Evolutionary conservation across 2,797 vertebrate genomes (phyloP).

Genomic region (Chiropotes sagulatus): DNA sequence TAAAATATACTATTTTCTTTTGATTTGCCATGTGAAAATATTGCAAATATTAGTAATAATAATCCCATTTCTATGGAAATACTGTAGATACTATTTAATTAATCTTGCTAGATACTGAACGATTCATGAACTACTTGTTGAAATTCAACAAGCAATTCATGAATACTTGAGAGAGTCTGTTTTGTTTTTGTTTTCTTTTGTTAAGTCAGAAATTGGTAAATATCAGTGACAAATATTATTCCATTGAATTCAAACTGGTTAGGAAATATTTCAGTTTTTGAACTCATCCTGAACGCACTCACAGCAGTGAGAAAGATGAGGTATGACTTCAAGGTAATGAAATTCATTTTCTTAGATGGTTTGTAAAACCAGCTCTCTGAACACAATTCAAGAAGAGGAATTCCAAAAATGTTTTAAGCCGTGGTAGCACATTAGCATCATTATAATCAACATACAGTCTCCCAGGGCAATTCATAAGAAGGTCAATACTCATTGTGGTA

Average conservation of each 20-base stretch:
- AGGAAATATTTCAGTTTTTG: constrained; percentile 12
- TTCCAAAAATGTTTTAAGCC: background rate
- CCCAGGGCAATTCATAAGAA: background rate
- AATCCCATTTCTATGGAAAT: constrained; percentile 84
- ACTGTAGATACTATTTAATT: constrained; percentile 81
- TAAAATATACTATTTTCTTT: constrained; percentile 53
- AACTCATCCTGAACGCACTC: constrained; percentile 6
- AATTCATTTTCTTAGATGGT: constrained; percentile 40
- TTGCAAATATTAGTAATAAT: constrained; percentile 54
- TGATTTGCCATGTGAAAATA: constrained; percentile 65
- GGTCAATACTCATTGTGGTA: background rate
- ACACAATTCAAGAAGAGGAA: background rate
- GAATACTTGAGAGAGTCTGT: constrained; percentile 69
- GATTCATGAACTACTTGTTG: constrained; percentile 80
- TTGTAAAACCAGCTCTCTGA: background rate
- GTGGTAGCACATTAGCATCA: background rate
- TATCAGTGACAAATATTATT: constrained; percentile 45
- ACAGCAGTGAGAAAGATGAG: background rate
- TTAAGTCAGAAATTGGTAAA: constrained; percentile 59
- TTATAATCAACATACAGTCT: background rate
- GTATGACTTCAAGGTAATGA: background rate
- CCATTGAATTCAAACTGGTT: constrained; percentile 68
- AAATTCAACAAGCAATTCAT: constrained; percentile 80
- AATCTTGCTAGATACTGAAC: constrained; percentile 74
- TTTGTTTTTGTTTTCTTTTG: background rate